Evolutionary conservation across 2,888 invertebrate species (phyloP).

Genomic region (Syrphus vitripennis): DNA sequence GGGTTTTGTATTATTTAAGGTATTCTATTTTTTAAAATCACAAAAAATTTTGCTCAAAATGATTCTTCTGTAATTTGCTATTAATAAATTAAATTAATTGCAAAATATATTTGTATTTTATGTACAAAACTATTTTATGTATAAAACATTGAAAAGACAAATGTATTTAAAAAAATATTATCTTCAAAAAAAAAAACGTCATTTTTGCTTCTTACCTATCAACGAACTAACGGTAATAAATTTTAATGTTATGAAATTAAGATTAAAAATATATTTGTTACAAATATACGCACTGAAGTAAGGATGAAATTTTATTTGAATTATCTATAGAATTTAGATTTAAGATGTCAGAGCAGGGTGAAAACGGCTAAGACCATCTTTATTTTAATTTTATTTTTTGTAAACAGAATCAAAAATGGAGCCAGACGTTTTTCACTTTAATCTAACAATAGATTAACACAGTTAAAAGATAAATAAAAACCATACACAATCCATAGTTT

Average conservation of each 20-base stretch:
- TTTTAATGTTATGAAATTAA: constrained; percentile 16
- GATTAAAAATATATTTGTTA: neutral
- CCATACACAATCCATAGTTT: neutral
- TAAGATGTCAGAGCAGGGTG: no score
- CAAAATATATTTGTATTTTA: constrained; percentile 37
- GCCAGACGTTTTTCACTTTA: no score
- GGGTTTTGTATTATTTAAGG: constrained; percentile 18
- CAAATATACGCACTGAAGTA: neutral
- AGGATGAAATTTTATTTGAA: constrained; percentile 12
- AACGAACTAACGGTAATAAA: constrained; percentile 41
- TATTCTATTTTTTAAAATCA: neutral
- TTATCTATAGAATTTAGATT: constrained; percentile 16
- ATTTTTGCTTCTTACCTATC: constrained; percentile 45
- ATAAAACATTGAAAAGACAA: neutral
- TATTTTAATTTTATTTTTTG: no score
- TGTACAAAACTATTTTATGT: constrained; percentile 40
- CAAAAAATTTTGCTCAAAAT: constrained; percentile 63
- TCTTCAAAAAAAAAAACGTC: constrained; percentile 1
- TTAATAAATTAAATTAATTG: constrained; percentile 16
- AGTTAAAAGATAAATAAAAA: neutral
- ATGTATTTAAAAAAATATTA: neutral
- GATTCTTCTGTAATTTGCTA: constrained; percentile 62
- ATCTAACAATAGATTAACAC: no score
- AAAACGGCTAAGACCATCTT: no score
- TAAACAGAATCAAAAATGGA: no score